phyloP scores from a whole-genome alignment of 2,888 invertebrate species.

The Napeogenes sylphis region DNA sequence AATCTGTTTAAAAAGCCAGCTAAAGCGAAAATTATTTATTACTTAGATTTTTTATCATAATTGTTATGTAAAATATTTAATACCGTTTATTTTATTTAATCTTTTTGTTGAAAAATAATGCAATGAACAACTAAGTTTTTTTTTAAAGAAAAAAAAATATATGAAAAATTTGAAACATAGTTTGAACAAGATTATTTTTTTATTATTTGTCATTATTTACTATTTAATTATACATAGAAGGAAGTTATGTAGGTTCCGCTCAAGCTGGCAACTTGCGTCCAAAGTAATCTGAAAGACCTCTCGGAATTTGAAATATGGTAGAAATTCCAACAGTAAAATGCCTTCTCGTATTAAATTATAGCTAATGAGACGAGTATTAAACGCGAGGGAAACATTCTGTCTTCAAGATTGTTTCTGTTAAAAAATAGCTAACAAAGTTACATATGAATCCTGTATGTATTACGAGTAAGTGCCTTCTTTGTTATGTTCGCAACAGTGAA shows the following conservation, averaged over 20 bases:
- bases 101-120: background rate
- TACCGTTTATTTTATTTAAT: constrained; percentile 3
- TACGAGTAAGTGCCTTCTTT: no score
- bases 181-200: no score
- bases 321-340: constrained; percentile 59
- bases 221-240: no score
- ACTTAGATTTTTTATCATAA: background rate
- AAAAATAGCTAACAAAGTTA: constrained; percentile 11
- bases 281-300: constrained; percentile 56
- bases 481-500: no score
- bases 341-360: constrained; percentile 62
- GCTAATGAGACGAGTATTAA: constrained; percentile 66
- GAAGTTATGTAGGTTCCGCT: constrained; percentile 18
- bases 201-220: no score
- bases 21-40: constrained; percentile 14
- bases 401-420: constrained; percentile 25
- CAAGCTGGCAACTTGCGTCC: constrained; percentile 33
- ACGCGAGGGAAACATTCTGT: constrained; percentile 45
- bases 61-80: background rate
- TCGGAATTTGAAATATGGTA: constrained; percentile 61
- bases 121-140: background rate
- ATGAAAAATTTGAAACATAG: background rate
- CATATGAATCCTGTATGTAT: constrained; percentile 10
- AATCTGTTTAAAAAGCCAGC: constrained; percentile 29
- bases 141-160: background rate